Base-by-base conservation (phyloP, 2,888 invertebrate genomes). In the Limnephilus auricula region DNA sequence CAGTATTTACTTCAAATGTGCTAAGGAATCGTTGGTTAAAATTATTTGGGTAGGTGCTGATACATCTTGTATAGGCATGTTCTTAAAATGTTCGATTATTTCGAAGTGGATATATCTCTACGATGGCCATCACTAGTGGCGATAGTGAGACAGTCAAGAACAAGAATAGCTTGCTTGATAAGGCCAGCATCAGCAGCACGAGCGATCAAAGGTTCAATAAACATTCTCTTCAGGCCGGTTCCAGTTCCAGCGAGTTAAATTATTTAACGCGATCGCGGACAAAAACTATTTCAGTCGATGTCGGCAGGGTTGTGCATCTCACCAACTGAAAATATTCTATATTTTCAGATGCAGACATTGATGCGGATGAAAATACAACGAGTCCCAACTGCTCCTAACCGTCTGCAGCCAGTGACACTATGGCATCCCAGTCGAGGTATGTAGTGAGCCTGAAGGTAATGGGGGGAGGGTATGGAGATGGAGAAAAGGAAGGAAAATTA, bases 161-260 rank as follows among this genome's bases (percentile, higher is more conserved):
- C 86, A 32, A 31, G 50, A 86, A 86, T 86, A 86, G 85, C 18
- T 45, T 9, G 65, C 40, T 65, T 45, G 82, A 82, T 82, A 82
- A 82, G 82, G 34, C 82, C 65, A 18, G 18, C 50, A 50, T 50
- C 34, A 83, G 32, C 83, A 83, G 31, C 86, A 86, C 86, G 30
- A 40, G 30, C 65, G 86, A 45, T 45, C 86, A 86, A 86, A 86
- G 86, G 86, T 86, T 86, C 50, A 86, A 86, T 86, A 86, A 86
- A 86, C 86, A 86, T 86, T 86, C 86, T 50, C 86, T 50, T 86
- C 10, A 30, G 86, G 50, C 50, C 86, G 86, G 65, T 13, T 31
- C 86, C 50, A 86, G 86, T 34, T 82, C 82, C 31, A 31, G 82
- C 10, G 34, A 82, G 34, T 25, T 82, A 13, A 82, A 32, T 15